phyloP scores from a whole-genome alignment of 2,113 vertebrate genomes.

The Meriones unguiculatus region DNA sequence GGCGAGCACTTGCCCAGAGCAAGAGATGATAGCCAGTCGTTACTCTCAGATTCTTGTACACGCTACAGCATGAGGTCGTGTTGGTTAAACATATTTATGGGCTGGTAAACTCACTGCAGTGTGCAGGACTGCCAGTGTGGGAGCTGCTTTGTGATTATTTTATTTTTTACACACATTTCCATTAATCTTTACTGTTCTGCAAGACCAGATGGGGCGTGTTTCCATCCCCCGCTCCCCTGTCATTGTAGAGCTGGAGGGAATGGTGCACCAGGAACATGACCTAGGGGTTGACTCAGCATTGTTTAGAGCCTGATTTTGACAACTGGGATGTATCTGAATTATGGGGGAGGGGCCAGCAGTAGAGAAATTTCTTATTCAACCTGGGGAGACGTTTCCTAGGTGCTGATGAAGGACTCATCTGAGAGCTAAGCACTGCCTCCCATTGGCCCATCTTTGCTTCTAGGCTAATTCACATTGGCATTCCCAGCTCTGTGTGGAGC shows the following conservation, averaged over 20 bases:
- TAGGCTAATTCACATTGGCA: not conserved
- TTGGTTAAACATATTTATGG: slow-evolving; percentile 38
- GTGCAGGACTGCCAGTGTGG: slow-evolving; percentile 48
- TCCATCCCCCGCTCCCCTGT: not conserved
- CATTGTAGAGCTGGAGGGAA: slow-evolving; percentile 55
- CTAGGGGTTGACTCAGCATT: not conserved
- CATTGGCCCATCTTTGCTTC: not conserved
- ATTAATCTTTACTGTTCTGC: slow-evolving; percentile 46
- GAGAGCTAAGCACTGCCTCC: not conserved
- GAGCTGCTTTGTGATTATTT: slow-evolving; percentile 30
- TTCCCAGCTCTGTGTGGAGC: not conserved
- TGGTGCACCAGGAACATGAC: slow-evolving; percentile 52
- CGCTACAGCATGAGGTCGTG: slow-evolving; percentile 69
- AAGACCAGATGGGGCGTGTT: slow-evolving; percentile 37
- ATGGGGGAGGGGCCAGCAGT: not conserved
- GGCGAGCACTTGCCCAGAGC: slow-evolving; percentile 57
- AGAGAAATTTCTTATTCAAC: not conserved
- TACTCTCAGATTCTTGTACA: slow-evolving; percentile 64
- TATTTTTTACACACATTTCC: not conserved
- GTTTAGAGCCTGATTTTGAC: slow-evolving; percentile 32
- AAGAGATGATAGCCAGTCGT: slow-evolving; percentile 62
- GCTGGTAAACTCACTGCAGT: slow-evolving; percentile 47
- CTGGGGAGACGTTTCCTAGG: not conserved
- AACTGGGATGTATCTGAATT: not conserved
- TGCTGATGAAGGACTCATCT: not conserved